Evolutionary conservation across 2,797 vertebrate genomes (phyloP).

Genomic region (Xenopus petersii): DNA sequence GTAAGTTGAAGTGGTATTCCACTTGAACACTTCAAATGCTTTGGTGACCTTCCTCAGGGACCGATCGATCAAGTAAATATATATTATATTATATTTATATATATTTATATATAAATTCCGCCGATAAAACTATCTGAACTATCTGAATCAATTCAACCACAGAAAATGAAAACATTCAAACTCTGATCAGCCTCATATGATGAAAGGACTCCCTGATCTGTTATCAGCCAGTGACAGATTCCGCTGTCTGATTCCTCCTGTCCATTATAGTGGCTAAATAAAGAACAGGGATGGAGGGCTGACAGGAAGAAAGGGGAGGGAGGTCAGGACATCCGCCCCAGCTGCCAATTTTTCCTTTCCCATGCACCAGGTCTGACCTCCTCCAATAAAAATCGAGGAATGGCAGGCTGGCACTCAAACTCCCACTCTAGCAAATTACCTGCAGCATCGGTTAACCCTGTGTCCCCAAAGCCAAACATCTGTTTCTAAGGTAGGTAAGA

Average conservation of each 20-base stretch:
- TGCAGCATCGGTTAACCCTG: conserved; percentile 53
- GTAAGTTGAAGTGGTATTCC: too few relatives aligned
- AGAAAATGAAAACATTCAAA: conserved; percentile 5
- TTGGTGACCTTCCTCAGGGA: too few relatives aligned
- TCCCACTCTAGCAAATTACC: conserved; percentile 16
- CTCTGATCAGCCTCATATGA: conserved; percentile 47
- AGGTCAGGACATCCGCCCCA: conserved; percentile 74
- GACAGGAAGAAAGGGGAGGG: conserved; percentile 70
- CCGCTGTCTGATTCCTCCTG: conserved; percentile 69
- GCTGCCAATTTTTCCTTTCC: conserved; percentile 77
- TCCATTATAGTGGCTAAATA: conserved; percentile 74
- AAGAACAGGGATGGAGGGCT: conserved; percentile 63
- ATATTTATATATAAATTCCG: too few relatives aligned
- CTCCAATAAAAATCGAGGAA: conserved; percentile 59
- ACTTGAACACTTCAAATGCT: too few relatives aligned
- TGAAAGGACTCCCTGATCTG: conserved; percentile 61
- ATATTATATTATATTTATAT: too few relatives aligned
- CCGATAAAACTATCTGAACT: neutral
- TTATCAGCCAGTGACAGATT: conserved; percentile 75
- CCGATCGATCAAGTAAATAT: too few relatives aligned
- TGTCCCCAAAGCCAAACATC: conserved; percentile 23
- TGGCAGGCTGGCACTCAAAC: conserved; percentile 54
- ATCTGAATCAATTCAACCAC: neutral
- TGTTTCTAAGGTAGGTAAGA: neutral
- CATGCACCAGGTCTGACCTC: conserved; percentile 80